A percentile compares a stretch with the other conserved stretches of the same genome.
Evolutionary conservation across 2,113 vertebrate species (phyloP).

Genomic region (Asarcornis scutulata): DNA sequence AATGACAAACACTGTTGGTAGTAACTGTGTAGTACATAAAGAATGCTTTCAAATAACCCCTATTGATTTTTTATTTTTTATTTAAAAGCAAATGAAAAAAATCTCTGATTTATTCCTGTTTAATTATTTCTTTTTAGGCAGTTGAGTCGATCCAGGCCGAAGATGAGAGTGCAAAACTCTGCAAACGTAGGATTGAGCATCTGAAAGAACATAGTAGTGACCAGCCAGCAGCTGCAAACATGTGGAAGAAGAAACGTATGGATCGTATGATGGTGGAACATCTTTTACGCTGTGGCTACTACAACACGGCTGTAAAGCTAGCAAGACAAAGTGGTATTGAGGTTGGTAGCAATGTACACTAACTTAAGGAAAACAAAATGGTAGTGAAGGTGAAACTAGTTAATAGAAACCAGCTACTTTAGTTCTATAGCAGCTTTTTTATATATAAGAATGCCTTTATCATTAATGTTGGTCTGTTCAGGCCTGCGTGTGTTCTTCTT

Average conservation of each 20-base stretch:
- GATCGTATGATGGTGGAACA: conserved; percentile 99
- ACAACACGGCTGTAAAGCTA: conserved; percentile 96
- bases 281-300: conserved; percentile 95
- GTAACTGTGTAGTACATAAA: neutral
- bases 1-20: neutral
- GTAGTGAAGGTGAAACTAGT: neutral
- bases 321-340: conserved; percentile 96
- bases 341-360: conserved; percentile 72
- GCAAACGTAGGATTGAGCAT: conserved; percentile 96
- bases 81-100: neutral
- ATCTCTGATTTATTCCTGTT: neutral
- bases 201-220: conserved; percentile 98
- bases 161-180: conserved; percentile 96
- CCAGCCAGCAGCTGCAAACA: conserved; percentile 89
- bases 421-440: neutral
- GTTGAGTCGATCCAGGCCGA: conserved; percentile 98
- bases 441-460: neutral
- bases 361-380: neutral
- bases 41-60: neutral
- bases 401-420: neutral
- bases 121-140: conserved; percentile 75
- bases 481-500: neutral
- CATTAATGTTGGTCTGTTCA: neutral
- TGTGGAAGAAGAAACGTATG: conserved; percentile 99
- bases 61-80: neutral